Evolutionary conservation across 2,113 vertebrate genomes (phyloP).

Genomic region (Mesitornis unicolor): DNA sequence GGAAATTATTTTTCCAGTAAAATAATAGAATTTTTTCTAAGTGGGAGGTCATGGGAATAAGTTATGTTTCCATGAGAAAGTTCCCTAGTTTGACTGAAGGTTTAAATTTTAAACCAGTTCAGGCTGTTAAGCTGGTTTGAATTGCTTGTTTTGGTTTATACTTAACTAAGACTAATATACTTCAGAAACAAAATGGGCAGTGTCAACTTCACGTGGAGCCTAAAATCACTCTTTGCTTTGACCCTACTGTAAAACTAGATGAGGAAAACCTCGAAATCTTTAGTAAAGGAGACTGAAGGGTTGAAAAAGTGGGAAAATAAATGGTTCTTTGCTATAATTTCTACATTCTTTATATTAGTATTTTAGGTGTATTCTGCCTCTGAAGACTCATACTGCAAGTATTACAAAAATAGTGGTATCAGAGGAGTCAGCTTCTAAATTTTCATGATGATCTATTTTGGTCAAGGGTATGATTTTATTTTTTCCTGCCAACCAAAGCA

Average conservation of each 20-base stretch:
- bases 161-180: neutral
- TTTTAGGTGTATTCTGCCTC: neutral
- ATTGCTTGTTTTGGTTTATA: neutral
- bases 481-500: neutral
- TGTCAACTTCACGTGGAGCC: neutral
- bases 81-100: neutral
- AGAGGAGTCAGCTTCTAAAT: neutral
- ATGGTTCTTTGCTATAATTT: neutral
- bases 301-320: neutral
- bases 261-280: neutral
- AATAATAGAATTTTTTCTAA: neutral
- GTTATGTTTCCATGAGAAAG: neutral
- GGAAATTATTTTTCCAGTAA: neutral
- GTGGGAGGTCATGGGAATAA: neutral
- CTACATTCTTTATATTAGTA: neutral
- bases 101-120: neutral
- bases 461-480: neutral
- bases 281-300: neutral
- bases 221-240: neutral
- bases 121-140: neutral
- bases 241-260: neutral
- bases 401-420: neutral
- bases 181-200: neutral
- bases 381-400: neutral
- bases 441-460: neutral